Conservation (phyloP, 2,888 invertebrate species). For the Sinhomidia bicolor region DNA sequence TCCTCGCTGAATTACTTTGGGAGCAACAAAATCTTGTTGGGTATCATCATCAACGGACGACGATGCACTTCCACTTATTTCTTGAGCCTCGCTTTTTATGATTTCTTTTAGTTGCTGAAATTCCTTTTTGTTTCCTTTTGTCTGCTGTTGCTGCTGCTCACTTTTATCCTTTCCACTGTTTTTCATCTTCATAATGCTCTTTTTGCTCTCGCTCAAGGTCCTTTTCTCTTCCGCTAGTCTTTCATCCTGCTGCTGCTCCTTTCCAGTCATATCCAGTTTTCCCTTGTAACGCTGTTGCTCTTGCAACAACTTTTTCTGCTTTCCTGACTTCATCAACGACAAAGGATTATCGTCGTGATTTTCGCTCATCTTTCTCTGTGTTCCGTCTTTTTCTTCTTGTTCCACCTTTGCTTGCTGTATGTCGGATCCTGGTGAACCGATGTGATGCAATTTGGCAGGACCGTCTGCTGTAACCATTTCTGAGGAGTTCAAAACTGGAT, state of each 20-base stretch:
- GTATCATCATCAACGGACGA: neutral
- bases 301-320: conserved; percentile 18
- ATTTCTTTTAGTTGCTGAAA: neutral
- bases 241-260: conserved; percentile 1
- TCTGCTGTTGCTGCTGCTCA: conserved; percentile 17
- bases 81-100: neutral
- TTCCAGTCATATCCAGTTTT: conserved; percentile 22
- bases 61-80: neutral
- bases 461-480: neutral
- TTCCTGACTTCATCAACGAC: conserved; percentile 15
- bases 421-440: neutral
- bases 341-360: conserved; percentile 10
- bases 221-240: conserved; percentile 8
- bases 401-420: neutral
- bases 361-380: neutral
- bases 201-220: conserved; percentile 57
- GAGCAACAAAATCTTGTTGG: conserved; percentile 74
- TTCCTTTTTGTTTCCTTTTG: conserved; percentile 37
- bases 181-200: conserved; percentile 57
- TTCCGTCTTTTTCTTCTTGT: neutral
- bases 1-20: conserved; percentile 74
- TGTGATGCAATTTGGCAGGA: neutral
- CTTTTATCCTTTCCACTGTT: conserved; percentile 51
- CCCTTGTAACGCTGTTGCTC: conserved; percentile 2
- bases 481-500: neutral